A percentile compares a stretch with the other conserved stretches of the same genome.
These are phyloP conservation scores for Platyrinchus mystaceus DNA, from an alignment of 2,797 vertebrate genomes.

Conservation along the genomic window DNA sequence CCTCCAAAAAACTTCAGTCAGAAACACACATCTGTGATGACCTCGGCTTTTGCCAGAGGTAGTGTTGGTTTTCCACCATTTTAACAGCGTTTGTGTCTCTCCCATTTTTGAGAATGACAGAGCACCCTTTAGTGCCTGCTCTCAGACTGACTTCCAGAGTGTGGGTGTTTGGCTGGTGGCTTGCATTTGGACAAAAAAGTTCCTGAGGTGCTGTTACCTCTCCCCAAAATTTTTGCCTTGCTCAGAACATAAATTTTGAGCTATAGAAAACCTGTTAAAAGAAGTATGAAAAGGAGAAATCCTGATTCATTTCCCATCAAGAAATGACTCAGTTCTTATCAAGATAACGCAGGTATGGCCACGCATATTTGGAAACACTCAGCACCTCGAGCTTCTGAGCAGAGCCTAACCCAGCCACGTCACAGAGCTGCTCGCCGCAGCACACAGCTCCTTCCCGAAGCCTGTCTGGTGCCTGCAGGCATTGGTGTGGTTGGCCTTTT, in stretches of 20 bases:
- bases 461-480: background rate
- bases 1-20: background rate
- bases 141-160: background rate
- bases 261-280: background rate
- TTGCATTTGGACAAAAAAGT: background rate
- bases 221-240: background rate
- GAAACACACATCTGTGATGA: background rate
- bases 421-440: background rate
- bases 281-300: background rate
- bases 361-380: rapidly evolving
- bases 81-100: background rate
- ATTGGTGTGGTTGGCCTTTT: background rate
- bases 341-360: background rate
- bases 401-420: background rate
- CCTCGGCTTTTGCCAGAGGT: background rate
- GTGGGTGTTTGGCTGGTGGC: background rate
- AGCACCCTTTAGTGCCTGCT: background rate
- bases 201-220: background rate
- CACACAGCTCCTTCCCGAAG: background rate
- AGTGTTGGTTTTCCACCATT: background rate
- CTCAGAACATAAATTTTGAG: background rate
- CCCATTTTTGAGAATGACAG: background rate
- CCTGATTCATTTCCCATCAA: background rate
- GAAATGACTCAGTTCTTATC: background rate
- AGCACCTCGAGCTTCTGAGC: background rate